Percentiles rank a stretch among this genome's conserved stretches.
phyloP scores from a whole-genome alignment of 2,797 vertebrate genomes.

The Enteromius argenteus region DNA sequence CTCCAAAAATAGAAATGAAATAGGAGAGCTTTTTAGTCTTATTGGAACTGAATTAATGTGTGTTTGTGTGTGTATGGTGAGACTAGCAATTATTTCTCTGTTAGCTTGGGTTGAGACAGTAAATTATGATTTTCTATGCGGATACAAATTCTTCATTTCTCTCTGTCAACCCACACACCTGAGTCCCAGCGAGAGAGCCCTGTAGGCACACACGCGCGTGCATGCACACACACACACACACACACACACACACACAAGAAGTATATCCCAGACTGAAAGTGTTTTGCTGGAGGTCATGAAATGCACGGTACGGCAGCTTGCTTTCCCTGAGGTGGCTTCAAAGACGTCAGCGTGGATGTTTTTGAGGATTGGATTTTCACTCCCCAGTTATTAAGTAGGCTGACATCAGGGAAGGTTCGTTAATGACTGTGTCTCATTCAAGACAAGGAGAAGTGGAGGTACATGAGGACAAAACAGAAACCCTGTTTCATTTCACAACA shows the following conservation, averaged over 20 bases:
- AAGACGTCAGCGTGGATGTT: slow-evolving; percentile 72
- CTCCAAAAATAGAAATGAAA: slow-evolving; percentile 49
- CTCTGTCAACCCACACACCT: slow-evolving; percentile 59
- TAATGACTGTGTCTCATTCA: slow-evolving; percentile 50
- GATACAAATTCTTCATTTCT: slow-evolving; percentile 61
- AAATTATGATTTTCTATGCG: slow-evolving; percentile 58
- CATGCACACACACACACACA: slow-evolving; percentile 26
- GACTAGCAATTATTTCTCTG: slow-evolving; percentile 49
- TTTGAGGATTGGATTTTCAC: slow-evolving; percentile 62
- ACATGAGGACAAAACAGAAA: slow-evolving; percentile 30
- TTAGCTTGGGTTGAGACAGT: slow-evolving; percentile 48
- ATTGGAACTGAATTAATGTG: slow-evolving; percentile 32
- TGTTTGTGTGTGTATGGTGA: slow-evolving; percentile 35
- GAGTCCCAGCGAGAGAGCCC: slow-evolving; percentile 50
- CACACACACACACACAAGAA: slow-evolving; percentile 32
- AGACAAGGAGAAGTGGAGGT: slow-evolving; percentile 25
- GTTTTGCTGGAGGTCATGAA: slow-evolving; percentile 69
- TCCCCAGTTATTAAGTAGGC: slow-evolving; percentile 72
- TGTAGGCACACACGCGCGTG: slow-evolving; percentile 14
- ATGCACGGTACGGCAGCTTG: slow-evolving; percentile 68
- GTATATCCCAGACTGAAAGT: slow-evolving; percentile 62
- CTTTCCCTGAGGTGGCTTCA: slow-evolving; percentile 69
- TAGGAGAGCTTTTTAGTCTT: slow-evolving; percentile 36
- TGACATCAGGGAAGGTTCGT: slow-evolving; percentile 65
- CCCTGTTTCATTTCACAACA: slow-evolving; percentile 33